Conservation (phyloP, 2,113 vertebrate species). For the Acinonyx jubatus region DNA sequence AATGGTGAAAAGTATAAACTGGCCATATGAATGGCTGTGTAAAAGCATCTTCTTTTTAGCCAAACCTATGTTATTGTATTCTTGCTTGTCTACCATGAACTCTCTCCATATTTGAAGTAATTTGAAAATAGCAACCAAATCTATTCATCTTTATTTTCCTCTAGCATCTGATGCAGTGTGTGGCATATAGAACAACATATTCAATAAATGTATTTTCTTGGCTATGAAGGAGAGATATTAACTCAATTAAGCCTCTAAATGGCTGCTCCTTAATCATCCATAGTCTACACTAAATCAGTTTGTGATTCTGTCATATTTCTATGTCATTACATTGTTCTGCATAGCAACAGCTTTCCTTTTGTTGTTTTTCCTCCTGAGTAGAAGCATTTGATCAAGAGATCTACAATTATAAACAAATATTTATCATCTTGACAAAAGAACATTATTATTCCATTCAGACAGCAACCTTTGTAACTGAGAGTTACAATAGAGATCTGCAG, state of each 20-base stretch:
- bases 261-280: neutral
- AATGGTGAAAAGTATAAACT: neutral
- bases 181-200: neutral
- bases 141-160: neutral
- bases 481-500: slow-evolving; percentile 39
- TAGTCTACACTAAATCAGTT: neutral
- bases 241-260: neutral
- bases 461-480: slow-evolving; percentile 63
- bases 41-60: neutral
- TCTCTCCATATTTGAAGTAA: neutral
- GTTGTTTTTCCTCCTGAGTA: slow-evolving; percentile 52
- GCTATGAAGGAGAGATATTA: neutral
- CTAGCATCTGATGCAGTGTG: neutral
- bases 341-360: slow-evolving; percentile 32
- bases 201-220: neutral
- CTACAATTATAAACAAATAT: slow-evolving; percentile 75
- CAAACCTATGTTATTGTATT: neutral
- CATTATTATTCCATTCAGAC: slow-evolving; percentile 69
- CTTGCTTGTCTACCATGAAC: neutral
- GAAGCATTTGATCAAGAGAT: slow-evolving; percentile 73
- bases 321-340: slow-evolving; percentile 63
- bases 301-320: slow-evolving; percentile 57
- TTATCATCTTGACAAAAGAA: slow-evolving; percentile 68
- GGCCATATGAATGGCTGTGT: neutral
- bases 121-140: neutral